phyloP scores from a whole-genome alignment of 2,888 invertebrate genomes.

The Trichopoda pennipes region DNA sequence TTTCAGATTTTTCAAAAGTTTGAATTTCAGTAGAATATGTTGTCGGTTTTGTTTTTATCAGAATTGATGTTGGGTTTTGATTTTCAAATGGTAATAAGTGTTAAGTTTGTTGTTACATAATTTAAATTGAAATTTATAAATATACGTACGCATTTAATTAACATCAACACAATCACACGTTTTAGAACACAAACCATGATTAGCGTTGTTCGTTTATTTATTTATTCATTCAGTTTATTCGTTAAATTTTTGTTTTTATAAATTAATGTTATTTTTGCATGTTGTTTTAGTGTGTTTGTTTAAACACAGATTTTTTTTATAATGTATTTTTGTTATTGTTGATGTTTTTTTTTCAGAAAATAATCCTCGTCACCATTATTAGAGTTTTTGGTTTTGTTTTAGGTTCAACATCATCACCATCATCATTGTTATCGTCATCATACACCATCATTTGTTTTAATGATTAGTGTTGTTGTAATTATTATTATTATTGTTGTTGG shows the following conservation, averaged over 20 bases:
- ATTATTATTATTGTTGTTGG: slow-evolving; percentile 33
- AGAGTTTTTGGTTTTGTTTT: slow-evolving; percentile 21
- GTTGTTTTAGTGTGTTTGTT: slow-evolving; percentile 37
- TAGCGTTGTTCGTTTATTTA: slow-evolving; percentile 26
- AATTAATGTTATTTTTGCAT: slow-evolving; percentile 67
- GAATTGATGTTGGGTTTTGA: slow-evolving; percentile 13
- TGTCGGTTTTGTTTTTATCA: neutral
- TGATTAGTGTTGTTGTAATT: slow-evolving; percentile 47
- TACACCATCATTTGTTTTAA: slow-evolving; percentile 61
- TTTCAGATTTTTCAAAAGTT: slow-evolving; percentile 36
- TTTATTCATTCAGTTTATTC: slow-evolving; percentile 41
- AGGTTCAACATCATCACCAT: slow-evolving; percentile 24
- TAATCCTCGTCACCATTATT: slow-evolving; percentile 47
- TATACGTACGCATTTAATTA: slow-evolving; percentile 10
- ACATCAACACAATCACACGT: neutral
- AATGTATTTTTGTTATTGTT: slow-evolving; percentile 25
- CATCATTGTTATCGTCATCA: slow-evolving; percentile 37
- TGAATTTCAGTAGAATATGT: slow-evolving; percentile 16
- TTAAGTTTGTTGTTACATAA: slow-evolving; percentile 47
- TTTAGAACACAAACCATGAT: slow-evolving; percentile 28
- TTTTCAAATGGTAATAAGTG: slow-evolving; percentile 27
- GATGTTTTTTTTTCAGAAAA: slow-evolving; percentile 11
- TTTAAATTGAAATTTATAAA: slow-evolving; percentile 16
- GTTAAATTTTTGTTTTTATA: slow-evolving; percentile 42
- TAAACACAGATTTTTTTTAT: slow-evolving; percentile 36